phyloP scores from a whole-genome alignment of 1,140 invertebrate genomes.

The Mercenaria mercenaria region DNA sequence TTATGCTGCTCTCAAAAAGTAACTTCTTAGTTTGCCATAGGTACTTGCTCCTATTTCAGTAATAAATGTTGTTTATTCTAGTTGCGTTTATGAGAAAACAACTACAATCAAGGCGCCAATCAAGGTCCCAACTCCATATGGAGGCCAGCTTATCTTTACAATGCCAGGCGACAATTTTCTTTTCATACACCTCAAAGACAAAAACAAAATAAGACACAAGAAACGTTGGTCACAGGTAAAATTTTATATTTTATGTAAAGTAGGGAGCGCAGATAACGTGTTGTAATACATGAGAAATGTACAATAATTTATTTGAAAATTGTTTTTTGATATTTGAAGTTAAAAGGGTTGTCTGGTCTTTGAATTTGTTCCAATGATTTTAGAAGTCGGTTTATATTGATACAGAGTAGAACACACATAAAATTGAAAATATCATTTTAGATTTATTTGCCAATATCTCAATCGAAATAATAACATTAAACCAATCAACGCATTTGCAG shows the following conservation, averaged over 20 bases:
- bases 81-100: constrained; percentile 92
- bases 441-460: too few species aligned
- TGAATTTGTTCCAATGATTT: too few species aligned
- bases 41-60: too few species aligned
- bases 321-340: background rate
- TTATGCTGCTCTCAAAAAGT: too few species aligned
- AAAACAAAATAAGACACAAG: constrained; percentile 97
- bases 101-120: constrained; percentile 90
- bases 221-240: constrained; percentile 87
- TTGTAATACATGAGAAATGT: background rate
- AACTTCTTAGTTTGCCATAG: too few species aligned
- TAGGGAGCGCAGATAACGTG: background rate
- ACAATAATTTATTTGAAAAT: background rate
- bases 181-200: constrained; percentile 99
- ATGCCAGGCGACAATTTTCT: constrained; percentile 99
- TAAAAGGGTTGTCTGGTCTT: background rate
- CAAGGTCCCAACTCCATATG: constrained; percentile 97
- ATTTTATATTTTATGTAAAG: background rate
- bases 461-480: too few species aligned
- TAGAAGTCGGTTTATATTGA: too few species aligned
- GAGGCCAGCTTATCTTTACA: constrained; percentile 96
- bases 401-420: too few species aligned
- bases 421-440: too few species aligned
- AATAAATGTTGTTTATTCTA: too few species aligned
- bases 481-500: too few species aligned